Percentiles rank a stretch among this genome's conserved stretches.
phyloP scores from a whole-genome alignment of 1,140 invertebrate genomes.

The Drosophila hydei region DNA sequence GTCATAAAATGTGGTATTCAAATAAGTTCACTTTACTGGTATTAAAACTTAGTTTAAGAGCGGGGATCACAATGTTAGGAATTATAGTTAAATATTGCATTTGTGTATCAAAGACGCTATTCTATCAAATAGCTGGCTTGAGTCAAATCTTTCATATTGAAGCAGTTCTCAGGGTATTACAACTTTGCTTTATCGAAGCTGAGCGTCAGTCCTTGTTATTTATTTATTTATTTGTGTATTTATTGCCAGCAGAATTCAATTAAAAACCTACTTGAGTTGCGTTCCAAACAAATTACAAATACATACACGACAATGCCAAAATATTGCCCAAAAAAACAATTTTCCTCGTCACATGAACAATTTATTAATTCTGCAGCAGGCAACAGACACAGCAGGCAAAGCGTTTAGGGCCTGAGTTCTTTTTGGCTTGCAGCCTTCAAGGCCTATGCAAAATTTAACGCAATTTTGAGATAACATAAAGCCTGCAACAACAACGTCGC shows the following conservation, averaged over 20 bases:
- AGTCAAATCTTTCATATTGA: no score
- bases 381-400: background rate
- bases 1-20: no score
- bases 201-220: slow-evolving; percentile 11
- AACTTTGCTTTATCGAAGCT: slow-evolving; percentile 2
- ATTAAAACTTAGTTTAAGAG: no score
- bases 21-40: no score
- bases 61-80: no score
- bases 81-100: no score
- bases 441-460: slow-evolving; percentile 64
- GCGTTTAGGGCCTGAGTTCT: background rate
- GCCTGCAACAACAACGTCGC: slow-evolving; percentile 38
- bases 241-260: slow-evolving; percentile 63
- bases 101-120: no score
- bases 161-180: slow-evolving; percentile 1
- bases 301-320: slow-evolving; percentile 40
- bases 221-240: slow-evolving; percentile 53
- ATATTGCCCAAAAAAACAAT: slow-evolving; percentile 37
- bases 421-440: slow-evolving; percentile 24
- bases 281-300: slow-evolving; percentile 35
- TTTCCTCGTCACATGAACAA: slow-evolving; percentile 41
- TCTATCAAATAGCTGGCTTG: no score
- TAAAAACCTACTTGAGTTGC: slow-evolving; percentile 53
- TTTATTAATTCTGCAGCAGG: slow-evolving; percentile 73
- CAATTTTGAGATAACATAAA: slow-evolving; percentile 71